Evolutionary conservation across 2,888 invertebrate species (phyloP).

Genomic region (Sarcophaga carnaria): DNA sequence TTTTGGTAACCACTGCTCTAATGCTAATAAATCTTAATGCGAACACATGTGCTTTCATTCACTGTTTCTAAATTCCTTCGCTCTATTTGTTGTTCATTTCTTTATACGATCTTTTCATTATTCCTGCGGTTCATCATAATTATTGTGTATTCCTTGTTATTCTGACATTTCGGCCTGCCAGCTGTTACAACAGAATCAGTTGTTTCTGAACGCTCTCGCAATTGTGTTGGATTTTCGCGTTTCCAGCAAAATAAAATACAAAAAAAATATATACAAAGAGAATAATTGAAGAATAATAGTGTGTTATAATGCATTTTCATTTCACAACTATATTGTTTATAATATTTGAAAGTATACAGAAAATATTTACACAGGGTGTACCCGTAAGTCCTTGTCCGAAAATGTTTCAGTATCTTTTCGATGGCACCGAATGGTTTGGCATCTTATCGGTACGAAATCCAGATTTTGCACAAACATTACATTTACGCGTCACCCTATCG

Average conservation of each 20-base stretch:
- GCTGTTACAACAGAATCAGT: constrained; percentile 64
- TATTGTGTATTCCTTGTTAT: not conserved
- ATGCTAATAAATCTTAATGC: no score
- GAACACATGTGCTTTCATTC: constrained; percentile 17
- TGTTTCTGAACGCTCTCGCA: constrained; percentile 65
- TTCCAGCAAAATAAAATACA: constrained; percentile 15
- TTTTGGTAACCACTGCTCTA: no score
- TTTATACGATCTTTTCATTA: not conserved
- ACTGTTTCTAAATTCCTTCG: not conserved
- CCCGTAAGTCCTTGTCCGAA: constrained; percentile 80
- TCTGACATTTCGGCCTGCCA: constrained; percentile 21
- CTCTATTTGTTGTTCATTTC: not conserved
- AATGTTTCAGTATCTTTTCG: constrained; percentile 81
- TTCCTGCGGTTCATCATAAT: constrained; percentile 7
- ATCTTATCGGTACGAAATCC: constrained; percentile 79
- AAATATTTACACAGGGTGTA: constrained; percentile 75
- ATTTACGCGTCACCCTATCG: constrained; percentile 78
- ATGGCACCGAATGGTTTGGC: constrained; percentile 82
- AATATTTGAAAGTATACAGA: constrained; percentile 72
- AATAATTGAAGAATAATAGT: not conserved
- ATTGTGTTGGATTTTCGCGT: constrained; percentile 62
- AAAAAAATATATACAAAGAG: not conserved
- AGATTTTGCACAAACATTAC: constrained; percentile 74
- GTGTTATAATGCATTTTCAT: constrained; percentile 71
- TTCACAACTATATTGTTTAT: constrained; percentile 71